These are phyloP conservation scores for Tortrix viridana DNA, from an alignment of 2,888 invertebrate genomes.

Conservation along the genomic window DNA sequence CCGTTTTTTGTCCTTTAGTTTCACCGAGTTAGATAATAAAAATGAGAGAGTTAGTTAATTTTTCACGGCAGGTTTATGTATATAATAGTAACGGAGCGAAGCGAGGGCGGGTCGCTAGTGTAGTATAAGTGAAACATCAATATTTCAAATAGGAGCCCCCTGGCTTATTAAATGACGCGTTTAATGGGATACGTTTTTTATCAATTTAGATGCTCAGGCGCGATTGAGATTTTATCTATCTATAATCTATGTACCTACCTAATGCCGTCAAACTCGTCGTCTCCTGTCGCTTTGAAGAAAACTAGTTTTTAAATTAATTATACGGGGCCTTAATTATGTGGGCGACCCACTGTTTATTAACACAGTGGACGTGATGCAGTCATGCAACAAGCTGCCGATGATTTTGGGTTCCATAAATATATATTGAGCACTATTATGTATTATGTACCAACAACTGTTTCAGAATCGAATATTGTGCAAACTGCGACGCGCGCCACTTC, in stretches of 20 bases:
- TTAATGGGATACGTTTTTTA: constrained; percentile 8
- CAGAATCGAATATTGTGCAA: constrained; percentile 25
- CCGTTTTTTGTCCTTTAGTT: too few species aligned
- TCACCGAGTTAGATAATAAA: too few species aligned
- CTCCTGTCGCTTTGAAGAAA: constrained; percentile 25
- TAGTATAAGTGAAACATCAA: constrained; percentile 1
- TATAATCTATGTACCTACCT: constrained; percentile 19
- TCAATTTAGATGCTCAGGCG: neutral
- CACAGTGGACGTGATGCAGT: constrained; percentile 22
- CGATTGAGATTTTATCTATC: constrained; percentile 28
- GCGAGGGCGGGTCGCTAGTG: too few species aligned
- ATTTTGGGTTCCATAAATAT: constrained; percentile 28
- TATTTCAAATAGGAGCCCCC: neutral
- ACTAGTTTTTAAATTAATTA: constrained; percentile 31
- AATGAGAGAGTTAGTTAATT: too few species aligned
- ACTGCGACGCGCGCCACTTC: neutral
- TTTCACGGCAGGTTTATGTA: too few species aligned
- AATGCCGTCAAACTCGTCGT: constrained; percentile 33
- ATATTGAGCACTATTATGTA: constrained; percentile 23
- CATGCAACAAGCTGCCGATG: constrained; percentile 17
- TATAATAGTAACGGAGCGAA: too few species aligned
- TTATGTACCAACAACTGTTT: constrained; percentile 5
- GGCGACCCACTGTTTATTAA: constrained; percentile 36
- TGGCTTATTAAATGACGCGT: constrained; percentile 9
- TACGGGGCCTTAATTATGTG: constrained; percentile 34